Percentiles rank a stretch among this genome's conserved stretches.
Evolutionary conservation across 1,140 invertebrate genomes (phyloP).

Genomic region (Trachelipus rathkii): DNA sequence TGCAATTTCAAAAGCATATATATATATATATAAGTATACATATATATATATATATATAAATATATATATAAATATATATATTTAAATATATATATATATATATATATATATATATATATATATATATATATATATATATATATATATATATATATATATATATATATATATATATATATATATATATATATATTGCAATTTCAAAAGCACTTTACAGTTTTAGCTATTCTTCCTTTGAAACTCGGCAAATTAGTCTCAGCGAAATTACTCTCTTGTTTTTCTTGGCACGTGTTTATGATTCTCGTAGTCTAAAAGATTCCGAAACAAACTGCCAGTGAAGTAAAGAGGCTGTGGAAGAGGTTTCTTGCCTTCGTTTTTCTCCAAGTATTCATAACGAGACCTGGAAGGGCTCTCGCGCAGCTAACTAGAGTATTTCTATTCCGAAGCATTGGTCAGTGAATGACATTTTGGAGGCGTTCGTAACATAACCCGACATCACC

Average conservation of each 20-base stretch:
- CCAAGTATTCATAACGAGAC: conserved; percentile 43
- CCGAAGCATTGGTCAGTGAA: conserved; percentile 44
- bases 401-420: conserved; percentile 35
- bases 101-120: neutral
- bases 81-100: no score
- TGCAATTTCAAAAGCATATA: no score
- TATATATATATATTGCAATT: neutral
- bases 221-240: neutral
- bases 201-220: neutral
- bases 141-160: conserved; percentile 13
- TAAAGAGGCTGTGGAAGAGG: conserved; percentile 27
- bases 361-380: conserved; percentile 26
- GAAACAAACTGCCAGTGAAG: conserved; percentile 2
- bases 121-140: conserved; percentile 3
- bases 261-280: neutral
- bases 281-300: conserved; percentile 12
- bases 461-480: conserved; percentile 44
- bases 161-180: conserved; percentile 16
- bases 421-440: conserved; percentile 46
- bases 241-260: conserved; percentile 2
- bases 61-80: no score
- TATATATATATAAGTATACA: no score
- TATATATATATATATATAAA: no score
- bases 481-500: conserved; percentile 45
- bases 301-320: neutral